A percentile compares a stretch with the other conserved stretches of the same genome.
phyloP scores from a whole-genome alignment of 1,140 invertebrate genomes.

The Eupeodes corollae region DNA sequence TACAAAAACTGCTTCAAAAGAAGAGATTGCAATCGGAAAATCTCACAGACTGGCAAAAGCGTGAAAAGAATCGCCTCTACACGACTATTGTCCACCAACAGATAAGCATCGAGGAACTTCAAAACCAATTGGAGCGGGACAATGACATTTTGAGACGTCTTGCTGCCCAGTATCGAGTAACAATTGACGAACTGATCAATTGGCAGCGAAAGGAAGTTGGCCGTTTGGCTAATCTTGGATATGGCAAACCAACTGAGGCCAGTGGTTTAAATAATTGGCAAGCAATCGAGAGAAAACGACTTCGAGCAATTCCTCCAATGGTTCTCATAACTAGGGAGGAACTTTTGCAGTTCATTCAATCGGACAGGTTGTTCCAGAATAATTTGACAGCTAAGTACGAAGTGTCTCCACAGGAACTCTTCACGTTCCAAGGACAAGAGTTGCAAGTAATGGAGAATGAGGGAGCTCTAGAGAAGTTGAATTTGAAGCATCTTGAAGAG shows the following conservation, averaged over 20 bases:
- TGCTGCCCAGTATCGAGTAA: slow-evolving; percentile 14
- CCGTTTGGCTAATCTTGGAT: slow-evolving; percentile 16
- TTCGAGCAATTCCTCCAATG: slow-evolving; percentile 16
- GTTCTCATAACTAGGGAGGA: slow-evolving; percentile 23
- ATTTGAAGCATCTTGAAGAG: slow-evolving; percentile 13
- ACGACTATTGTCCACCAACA: slow-evolving; percentile 10
- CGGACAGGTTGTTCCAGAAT: slow-evolving; percentile 18
- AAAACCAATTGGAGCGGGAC: slow-evolving; percentile 16
- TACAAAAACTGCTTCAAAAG: slow-evolving; percentile 18
- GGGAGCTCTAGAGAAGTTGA: slow-evolving; percentile 17
- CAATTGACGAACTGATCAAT: slow-evolving; percentile 18
- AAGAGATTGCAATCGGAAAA: slow-evolving; percentile 13
- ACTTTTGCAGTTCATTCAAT: slow-evolving; percentile 20
- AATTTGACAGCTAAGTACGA: slow-evolving; percentile 19
- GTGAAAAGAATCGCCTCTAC: slow-evolving; percentile 22
- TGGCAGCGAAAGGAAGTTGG: slow-evolving; percentile 21
- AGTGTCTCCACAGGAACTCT: slow-evolving; percentile 15
- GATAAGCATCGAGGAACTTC: not conserved
- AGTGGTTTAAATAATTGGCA: slow-evolving; percentile 15
- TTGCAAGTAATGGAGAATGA: slow-evolving; percentile 15
- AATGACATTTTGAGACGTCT: slow-evolving; percentile 10
- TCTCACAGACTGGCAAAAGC: slow-evolving; percentile 16
- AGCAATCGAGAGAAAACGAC: slow-evolving; percentile 19
- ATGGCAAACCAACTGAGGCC: slow-evolving; percentile 10
- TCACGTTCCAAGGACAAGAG: slow-evolving; percentile 19